Percentiles rank a stretch among this genome's conserved stretches.
Evolutionary conservation across 2,113 vertebrate genomes (phyloP).

Genomic region (Elaphurus davidianus): DNA sequence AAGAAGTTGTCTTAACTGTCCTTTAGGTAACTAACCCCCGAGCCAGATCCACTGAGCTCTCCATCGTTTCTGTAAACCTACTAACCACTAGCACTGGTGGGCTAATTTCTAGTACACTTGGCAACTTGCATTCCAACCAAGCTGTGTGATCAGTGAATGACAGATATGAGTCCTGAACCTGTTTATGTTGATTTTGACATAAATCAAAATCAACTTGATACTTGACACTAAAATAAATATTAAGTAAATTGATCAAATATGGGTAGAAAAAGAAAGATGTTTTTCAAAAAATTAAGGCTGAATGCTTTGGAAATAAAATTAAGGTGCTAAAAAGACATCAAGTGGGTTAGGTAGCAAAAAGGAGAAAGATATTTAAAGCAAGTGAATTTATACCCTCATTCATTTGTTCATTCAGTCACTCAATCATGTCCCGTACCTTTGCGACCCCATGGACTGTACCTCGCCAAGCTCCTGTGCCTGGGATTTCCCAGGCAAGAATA

Average conservation of each 20-base stretch:
- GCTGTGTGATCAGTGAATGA: neutral
- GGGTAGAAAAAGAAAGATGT: neutral
- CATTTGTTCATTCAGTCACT: neutral
- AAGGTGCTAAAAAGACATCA: neutral
- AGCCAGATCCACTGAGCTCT: neutral
- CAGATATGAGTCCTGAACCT: neutral
- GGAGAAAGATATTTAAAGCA: neutral
- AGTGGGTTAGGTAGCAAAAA: neutral
- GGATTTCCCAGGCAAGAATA: neutral
- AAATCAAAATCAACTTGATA: no score
- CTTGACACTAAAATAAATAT: neutral
- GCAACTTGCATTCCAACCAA: neutral
- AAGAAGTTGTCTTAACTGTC: neutral
- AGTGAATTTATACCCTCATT: neutral
- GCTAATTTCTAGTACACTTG: neutral
- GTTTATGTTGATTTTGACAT: neutral
- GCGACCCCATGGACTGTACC: neutral
- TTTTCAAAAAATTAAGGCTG: neutral
- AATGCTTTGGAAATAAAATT: neutral
- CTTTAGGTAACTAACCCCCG: neutral
- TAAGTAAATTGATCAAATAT: neutral
- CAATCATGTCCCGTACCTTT: neutral
- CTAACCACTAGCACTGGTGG: rapidly evolving
- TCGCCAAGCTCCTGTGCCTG: neutral
- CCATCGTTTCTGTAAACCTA: neutral